Evolutionary conservation across 2,888 invertebrate species (phyloP), one percentile per base, ranked within the genome.

Genomic region (Catonia carolina): DNA sequence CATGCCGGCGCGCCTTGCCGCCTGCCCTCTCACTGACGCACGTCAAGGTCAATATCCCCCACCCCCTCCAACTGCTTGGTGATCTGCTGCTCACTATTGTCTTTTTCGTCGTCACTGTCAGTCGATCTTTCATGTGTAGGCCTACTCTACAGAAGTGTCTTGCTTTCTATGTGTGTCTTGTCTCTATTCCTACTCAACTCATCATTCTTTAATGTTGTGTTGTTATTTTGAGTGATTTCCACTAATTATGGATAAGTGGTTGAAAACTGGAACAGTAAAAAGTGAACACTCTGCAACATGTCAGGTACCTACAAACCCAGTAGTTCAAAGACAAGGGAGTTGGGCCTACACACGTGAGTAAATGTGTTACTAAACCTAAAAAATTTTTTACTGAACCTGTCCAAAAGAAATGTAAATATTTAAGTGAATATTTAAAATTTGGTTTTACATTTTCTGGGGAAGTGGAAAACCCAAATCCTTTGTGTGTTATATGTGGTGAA

Each of bases 161-260:
- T n/a, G n/a, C n/a, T n/a, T n/a, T n/a, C n/a, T n/a, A n/a, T n/a
- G n/a, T n/a, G n/a, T n/a, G n/a, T n/a, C n/a, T n/a, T n/a, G n/a
- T n/a, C n/a, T n/a, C n/a, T n/a, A n/a, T n/a, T n/a, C n/a, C n/a
- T n/a, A n/a, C n/a, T n/a, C n/a, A n/a, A n/a, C n/a, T n/a, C n/a
- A n/a, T n/a, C n/a, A n/a, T n/a, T n/a, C n/a, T n/a, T n/a, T n/a
- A n/a, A n/a, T n/a, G n/a, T n/a, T n/a, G n/a, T n/a, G n/a, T n/a
- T n/a, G n/a, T n/a, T n/a, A n/a, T n/a, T n/a, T n/a, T n/a, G n/a
- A n/a, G n/a, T n/a, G n/a, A n/a, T n/a, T n/a, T n/a, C n/a, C n/a
- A n/a, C n/a, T 3, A 47, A 47, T 47, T 14, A 47, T 47, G 47
- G 23, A 47, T 47, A 47, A 47, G n/a, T 47, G 47, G 47, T 47